A percentile compares a stretch with the other conserved stretches of the same genome.
Evolutionary conservation across 2,113 vertebrate genomes (phyloP).

Genomic region (Xerus inauris): DNA sequence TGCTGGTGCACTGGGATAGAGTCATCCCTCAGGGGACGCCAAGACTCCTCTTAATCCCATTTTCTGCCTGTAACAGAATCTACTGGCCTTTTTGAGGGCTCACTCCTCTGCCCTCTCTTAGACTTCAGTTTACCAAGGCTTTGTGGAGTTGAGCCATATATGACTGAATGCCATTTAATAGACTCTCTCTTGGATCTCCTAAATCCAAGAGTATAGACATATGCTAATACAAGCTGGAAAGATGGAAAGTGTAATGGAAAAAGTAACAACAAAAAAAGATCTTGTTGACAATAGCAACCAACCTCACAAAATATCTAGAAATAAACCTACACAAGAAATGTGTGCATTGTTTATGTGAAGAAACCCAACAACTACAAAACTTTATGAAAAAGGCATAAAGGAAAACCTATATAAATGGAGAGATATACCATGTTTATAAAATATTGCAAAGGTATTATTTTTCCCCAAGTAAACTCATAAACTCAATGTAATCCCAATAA

Average conservation of each 20-base stretch:
- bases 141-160: not conserved
- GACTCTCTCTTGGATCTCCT: not conserved
- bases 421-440: not conserved
- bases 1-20: not conserved
- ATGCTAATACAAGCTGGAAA: not conserved
- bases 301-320: not conserved
- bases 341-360: not conserved
- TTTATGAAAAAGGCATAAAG: not conserved
- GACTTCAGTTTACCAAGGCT: not conserved
- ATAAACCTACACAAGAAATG: not conserved
- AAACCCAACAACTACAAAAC: not conserved
- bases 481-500: not conserved
- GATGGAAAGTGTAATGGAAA: not conserved
- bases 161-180: not conserved
- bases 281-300: not conserved
- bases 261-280: not conserved
- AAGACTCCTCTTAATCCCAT: no score
- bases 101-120: not conserved
- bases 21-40: not conserved
- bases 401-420: not conserved
- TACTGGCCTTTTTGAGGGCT: no score
- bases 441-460: not conserved
- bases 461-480: constrained; percentile 1
- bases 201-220: not conserved
- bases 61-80: not conserved